A percentile compares a stretch with the other conserved stretches of the same genome.
Conservation (phyloP, 2,888 invertebrate species). For the Amphipyra berbera region DNA sequence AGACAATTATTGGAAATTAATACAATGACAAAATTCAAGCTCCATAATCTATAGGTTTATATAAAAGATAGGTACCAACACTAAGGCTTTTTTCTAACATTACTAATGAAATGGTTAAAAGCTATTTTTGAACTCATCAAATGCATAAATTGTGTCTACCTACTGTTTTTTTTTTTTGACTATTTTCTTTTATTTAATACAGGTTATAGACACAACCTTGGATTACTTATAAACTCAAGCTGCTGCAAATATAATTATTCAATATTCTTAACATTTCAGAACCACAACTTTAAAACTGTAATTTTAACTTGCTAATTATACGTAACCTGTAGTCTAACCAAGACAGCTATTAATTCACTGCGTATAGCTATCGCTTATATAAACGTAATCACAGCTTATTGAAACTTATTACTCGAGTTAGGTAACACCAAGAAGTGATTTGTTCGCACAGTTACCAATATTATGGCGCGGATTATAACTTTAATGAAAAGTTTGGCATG, state of each 20-base stretch:
- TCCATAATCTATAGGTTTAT: neutral
- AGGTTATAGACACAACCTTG: neutral
- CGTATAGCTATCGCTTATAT: slow-evolving; percentile 15
- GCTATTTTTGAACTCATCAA: too few relatives aligned
- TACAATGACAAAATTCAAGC: neutral
- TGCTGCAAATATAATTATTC: slow-evolving; percentile 11
- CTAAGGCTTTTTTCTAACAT: too few relatives aligned
- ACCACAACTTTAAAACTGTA: slow-evolving; percentile 12
- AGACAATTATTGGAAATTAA: slow-evolving; percentile 1
- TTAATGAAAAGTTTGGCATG: slow-evolving; percentile 55
- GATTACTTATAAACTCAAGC: slow-evolving; percentile 6
- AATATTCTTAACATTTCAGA: slow-evolving; percentile 15
- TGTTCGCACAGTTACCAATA: slow-evolving; percentile 45
- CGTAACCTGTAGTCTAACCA: neutral
- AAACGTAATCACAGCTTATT: slow-evolving; percentile 36
- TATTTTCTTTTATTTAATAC: neutral
- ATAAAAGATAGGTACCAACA: too few relatives aligned
- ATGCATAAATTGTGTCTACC: too few relatives aligned
- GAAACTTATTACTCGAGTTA: slow-evolving; percentile 30
- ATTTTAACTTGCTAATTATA: slow-evolving; percentile 29
- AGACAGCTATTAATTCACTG: slow-evolving; percentile 15
- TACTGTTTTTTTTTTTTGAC: neutral
- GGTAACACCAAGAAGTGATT: slow-evolving; percentile 39
- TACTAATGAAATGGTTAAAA: too few relatives aligned
- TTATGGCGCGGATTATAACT: slow-evolving; percentile 36